phyloP scores from a whole-genome alignment of 2,113 vertebrate species.

The Rostratula benghalensis region DNA sequence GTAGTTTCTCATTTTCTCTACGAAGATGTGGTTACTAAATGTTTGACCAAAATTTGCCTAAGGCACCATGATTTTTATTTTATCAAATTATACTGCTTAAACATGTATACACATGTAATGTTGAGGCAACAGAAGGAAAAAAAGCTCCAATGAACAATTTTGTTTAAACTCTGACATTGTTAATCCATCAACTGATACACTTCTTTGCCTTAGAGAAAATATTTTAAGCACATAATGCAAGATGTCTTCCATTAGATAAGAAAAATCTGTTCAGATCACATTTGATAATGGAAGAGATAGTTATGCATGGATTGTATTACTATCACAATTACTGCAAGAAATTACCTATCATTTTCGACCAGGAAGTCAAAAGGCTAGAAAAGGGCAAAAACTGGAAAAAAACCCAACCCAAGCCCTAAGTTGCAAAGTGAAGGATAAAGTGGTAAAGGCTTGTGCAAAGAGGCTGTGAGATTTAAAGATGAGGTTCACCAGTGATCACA shows the following conservation, averaged over 20 bases:
- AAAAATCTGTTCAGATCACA: not conserved
- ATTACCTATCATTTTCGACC: not conserved
- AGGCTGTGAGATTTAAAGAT: not conserved
- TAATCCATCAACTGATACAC: not conserved
- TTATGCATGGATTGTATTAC: not conserved
- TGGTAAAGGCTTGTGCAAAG: not conserved
- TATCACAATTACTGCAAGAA: not conserved
- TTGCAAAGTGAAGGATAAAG: not conserved
- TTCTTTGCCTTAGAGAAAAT: not conserved
- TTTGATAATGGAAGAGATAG: not conserved
- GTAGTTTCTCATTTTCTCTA: not conserved
- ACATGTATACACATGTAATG: rapidly evolving
- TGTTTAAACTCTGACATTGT: not conserved
- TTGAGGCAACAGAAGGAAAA: not conserved
- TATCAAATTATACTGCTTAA: not conserved
- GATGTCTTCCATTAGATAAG: not conserved
- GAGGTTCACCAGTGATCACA: not conserved
- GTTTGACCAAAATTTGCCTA: not conserved
- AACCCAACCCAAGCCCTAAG: not conserved
- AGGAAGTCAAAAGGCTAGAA: not conserved
- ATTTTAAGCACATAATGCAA: not conserved
- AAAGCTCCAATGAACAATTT: not conserved
- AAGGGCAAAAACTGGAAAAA: not conserved
- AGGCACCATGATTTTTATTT: not conserved
- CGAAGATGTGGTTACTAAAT: not conserved